Percentiles rank a stretch among this genome's conserved stretches.
Conservation (phyloP, 23 tunicate genomes). For the Botrylloides violaceus region DNA sequence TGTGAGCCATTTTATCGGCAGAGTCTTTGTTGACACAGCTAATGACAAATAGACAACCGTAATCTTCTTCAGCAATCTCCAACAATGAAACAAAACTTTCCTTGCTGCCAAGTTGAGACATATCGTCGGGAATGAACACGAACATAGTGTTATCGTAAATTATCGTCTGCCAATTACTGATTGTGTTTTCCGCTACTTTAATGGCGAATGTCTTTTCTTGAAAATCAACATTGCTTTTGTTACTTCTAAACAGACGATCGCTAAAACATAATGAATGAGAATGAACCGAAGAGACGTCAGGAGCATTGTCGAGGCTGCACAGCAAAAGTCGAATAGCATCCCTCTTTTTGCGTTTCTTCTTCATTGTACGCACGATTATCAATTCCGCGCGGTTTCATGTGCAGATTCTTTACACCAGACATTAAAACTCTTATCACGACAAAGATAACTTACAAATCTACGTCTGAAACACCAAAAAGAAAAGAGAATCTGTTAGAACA, state of each 20-base stretch:
- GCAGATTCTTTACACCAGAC: background rate
- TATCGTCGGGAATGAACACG: slow-evolving; percentile 38
- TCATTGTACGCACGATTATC: background rate
- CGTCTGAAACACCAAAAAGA: background rate
- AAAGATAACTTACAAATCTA: no score
- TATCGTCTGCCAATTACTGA: slow-evolving; percentile 40
- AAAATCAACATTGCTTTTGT: slow-evolving; percentile 3
- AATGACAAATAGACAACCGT: slow-evolving; percentile 26
- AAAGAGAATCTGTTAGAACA: no score
- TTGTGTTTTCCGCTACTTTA: slow-evolving; percentile 28
- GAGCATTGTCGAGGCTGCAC: slow-evolving; percentile 81
- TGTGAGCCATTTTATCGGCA: slow-evolving; percentile 9
- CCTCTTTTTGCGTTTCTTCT: slow-evolving; percentile 23
- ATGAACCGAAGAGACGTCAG: slow-evolving; percentile 69
- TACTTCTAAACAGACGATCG: slow-evolving; percentile 14
- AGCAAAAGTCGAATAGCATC: slow-evolving; percentile 8
- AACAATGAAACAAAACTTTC: slow-evolving; percentile 81
- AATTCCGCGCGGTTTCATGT: background rate
- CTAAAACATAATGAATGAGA: slow-evolving; percentile 13
- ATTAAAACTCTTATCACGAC: background rate
- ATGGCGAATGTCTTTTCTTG: slow-evolving; percentile 22
- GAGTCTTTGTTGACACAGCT: slow-evolving; percentile 27
- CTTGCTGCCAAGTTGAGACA: slow-evolving; percentile 19
- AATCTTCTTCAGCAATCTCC: slow-evolving; percentile 82
- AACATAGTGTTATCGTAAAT: slow-evolving; percentile 32